phyloP scores from a whole-genome alignment of 2,888 invertebrate genomes.

The Ligdia adustata region DNA sequence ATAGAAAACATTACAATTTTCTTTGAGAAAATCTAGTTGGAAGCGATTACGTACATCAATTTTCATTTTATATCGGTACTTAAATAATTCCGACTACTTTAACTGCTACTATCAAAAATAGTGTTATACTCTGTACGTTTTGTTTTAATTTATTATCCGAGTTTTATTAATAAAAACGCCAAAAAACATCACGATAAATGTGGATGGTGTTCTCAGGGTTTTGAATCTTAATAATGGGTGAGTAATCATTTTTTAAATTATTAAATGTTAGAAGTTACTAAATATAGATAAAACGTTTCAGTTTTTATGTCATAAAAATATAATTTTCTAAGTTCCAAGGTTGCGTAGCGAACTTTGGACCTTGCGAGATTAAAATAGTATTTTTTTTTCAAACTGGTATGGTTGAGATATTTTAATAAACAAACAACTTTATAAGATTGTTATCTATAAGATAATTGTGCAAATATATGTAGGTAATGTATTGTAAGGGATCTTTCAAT shows the following conservation, averaged over 20 bases:
- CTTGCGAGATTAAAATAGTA: slow-evolving; percentile 11
- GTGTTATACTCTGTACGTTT: neutral
- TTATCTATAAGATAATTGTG: neutral
- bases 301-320: neutral
- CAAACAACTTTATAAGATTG: slow-evolving; percentile 1
- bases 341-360: slow-evolving; percentile 24
- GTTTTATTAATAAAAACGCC: neutral
- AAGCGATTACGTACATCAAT: slow-evolving; percentile 1
- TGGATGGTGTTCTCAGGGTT: too few relatives aligned
- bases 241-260: too few relatives aligned
- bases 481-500: too few relatives aligned
- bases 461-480: too few relatives aligned
- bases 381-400: slow-evolving; percentile 12
- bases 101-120: neutral
- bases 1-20: slow-evolving; percentile 10
- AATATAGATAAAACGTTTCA: slow-evolving; percentile 20
- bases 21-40: slow-evolving; percentile 1
- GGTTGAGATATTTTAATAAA: neutral
- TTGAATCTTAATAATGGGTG: too few relatives aligned
- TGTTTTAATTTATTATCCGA: neutral
- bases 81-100: neutral
- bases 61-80: neutral
- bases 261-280: too few relatives aligned
- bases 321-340: slow-evolving; percentile 21
- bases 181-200: too few relatives aligned